Conservation (phyloP, 2,113 vertebrate species). For the Rattus rattus region DNA sequence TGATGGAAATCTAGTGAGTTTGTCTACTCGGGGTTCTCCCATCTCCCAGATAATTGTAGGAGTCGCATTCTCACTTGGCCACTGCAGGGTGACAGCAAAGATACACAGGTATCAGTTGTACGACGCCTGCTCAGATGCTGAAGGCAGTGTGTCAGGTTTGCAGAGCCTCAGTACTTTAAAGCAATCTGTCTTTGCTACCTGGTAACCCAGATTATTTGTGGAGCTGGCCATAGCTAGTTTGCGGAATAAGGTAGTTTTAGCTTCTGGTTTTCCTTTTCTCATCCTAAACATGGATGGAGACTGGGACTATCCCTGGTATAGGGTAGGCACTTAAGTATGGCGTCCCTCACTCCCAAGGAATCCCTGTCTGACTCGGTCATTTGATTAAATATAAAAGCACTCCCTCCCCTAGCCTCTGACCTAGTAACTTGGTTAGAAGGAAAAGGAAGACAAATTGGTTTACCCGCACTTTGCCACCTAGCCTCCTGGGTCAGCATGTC, state of each 20-base stretch:
- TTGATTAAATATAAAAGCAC: conserved; percentile 52
- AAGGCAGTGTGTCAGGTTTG: background rate
- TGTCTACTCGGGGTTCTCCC: background rate
- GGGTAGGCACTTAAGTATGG: background rate
- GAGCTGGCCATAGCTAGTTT: background rate
- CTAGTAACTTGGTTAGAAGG: conserved; percentile 50
- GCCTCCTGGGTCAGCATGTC: background rate
- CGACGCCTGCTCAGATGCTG: background rate
- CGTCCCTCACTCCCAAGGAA: background rate
- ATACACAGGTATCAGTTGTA: background rate
- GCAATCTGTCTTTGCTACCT: conserved; percentile 8
- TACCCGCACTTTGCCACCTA: background rate
- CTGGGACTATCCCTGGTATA: background rate
- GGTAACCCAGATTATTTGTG: conserved; percentile 43
- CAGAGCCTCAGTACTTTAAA: conserved; percentile 59
- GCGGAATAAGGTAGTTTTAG: conserved; percentile 7
- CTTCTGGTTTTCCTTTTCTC: background rate
- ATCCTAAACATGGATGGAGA: conserved; percentile 24
- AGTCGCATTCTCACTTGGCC: conserved; percentile 7
- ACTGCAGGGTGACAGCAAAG: background rate
- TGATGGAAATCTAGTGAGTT: background rate
- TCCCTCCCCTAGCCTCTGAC: background rate
- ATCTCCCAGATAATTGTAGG: conserved; percentile 20
- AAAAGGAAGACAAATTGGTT: conserved; percentile 55
- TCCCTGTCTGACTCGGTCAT: background rate